Evolutionary conservation across 2,113 vertebrate species (phyloP).

Genomic region (Bagarius yarrelli): DNA sequence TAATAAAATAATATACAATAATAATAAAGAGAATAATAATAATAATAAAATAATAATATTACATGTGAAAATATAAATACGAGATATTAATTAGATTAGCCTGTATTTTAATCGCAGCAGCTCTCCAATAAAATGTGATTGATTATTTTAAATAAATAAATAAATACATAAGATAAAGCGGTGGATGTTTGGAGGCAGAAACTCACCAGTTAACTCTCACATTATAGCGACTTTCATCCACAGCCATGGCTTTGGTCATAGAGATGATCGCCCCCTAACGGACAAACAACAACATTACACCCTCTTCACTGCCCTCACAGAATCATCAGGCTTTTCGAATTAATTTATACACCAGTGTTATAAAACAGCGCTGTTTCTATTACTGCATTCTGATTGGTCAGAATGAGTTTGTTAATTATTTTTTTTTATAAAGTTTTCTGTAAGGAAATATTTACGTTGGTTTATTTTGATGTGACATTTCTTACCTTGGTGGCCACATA

Average conservation of each 20-base stretch:
- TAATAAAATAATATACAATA: too few relatives aligned
- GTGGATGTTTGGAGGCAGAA: too few relatives aligned
- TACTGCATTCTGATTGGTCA: slow-evolving; percentile 5
- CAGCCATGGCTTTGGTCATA: slow-evolving; percentile 83
- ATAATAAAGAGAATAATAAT: too few relatives aligned
- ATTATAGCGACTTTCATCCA: slow-evolving; percentile 77
- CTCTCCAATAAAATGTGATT: background rate
- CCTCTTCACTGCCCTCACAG: background rate
- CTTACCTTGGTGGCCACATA: slow-evolving; percentile 83
- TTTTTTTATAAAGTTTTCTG: background rate
- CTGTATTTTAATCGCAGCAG: background rate
- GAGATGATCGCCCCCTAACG: slow-evolving; percentile 77
- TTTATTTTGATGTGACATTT: background rate
- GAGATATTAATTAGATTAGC: background rate
- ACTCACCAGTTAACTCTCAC: slow-evolving; percentile 82
- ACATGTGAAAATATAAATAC: too few relatives aligned
- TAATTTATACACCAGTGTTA: background rate
- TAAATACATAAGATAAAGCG: too few relatives aligned
- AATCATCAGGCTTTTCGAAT: background rate
- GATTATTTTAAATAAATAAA: too few relatives aligned
- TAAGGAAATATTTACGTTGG: background rate
- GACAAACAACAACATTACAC: slow-evolving; percentile 42
- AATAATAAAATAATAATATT: too few relatives aligned
- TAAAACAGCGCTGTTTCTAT: background rate
- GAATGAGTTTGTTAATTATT: background rate